Evolutionary conservation across 2,888 invertebrate genomes (phyloP).

Genomic region (Apomyelois bistriatella): DNA sequence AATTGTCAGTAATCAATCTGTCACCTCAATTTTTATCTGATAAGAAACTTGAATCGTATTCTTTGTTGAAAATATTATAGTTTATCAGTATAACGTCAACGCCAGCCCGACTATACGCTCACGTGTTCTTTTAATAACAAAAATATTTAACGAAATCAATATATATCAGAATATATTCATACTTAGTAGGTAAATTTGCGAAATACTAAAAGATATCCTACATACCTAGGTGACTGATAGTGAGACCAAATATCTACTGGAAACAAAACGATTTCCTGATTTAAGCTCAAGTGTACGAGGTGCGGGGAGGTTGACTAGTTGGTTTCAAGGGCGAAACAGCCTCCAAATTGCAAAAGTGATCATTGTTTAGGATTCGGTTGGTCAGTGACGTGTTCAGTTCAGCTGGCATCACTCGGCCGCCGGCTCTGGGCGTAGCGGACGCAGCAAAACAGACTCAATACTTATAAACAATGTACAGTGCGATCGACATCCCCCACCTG

Average conservation of each 20-base stretch:
- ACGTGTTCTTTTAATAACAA: neutral
- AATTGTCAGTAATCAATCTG: slow-evolving; percentile 54
- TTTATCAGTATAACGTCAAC: slow-evolving; percentile 16
- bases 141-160: neutral
- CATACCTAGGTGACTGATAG: too few relatives aligned
- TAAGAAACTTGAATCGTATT: slow-evolving; percentile 45
- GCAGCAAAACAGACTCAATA: slow-evolving; percentile 34
- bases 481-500: slow-evolving; percentile 59
- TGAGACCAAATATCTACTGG: neutral
- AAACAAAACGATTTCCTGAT: slow-evolving; percentile 20
- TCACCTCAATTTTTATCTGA: slow-evolving; percentile 47
- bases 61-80: slow-evolving; percentile 39
- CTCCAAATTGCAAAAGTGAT: slow-evolving; percentile 38
- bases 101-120: slow-evolving; percentile 19
- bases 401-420: slow-evolving; percentile 43
- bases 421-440: slow-evolving; percentile 48
- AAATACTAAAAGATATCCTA: neutral
- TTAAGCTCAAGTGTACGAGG: slow-evolving; percentile 14
- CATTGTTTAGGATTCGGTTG: slow-evolving; percentile 24
- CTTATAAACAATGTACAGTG: slow-evolving; percentile 59
- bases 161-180: neutral
- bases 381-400: slow-evolving; percentile 14
- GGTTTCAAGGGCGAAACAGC: slow-evolving; percentile 63
- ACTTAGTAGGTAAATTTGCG: neutral
- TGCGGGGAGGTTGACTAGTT: slow-evolving; percentile 16